phyloP scores from a whole-genome alignment of 1,140 invertebrate species.

The Solenopsis invicta region DNA sequence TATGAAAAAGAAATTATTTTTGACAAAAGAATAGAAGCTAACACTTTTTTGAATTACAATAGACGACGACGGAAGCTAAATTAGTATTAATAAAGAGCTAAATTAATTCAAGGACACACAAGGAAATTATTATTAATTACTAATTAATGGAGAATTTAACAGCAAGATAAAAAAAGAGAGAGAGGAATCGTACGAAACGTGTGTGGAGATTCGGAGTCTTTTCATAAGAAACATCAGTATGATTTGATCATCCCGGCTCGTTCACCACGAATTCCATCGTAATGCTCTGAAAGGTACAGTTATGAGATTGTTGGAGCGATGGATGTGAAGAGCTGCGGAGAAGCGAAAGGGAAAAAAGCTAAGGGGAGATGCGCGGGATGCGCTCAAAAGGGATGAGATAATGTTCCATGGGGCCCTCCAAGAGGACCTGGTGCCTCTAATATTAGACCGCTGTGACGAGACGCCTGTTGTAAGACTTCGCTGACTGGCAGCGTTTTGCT shows the following conservation, averaged over 20 bases:
- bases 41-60: neutral
- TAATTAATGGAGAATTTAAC: neutral
- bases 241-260: constrained; percentile 26
- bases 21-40: neutral
- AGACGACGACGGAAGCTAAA: too few relatives aligned
- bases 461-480: constrained; percentile 25
- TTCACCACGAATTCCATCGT: constrained; percentile 46
- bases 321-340: constrained; percentile 35
- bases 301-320: constrained; percentile 49
- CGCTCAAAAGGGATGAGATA: constrained; percentile 67
- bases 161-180: neutral
- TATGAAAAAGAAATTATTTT: neutral
- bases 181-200: too few relatives aligned
- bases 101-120: neutral
- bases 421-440: constrained; percentile 72
- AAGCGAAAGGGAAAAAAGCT: constrained; percentile 32
- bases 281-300: constrained; percentile 41
- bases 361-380: constrained; percentile 13
- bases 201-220: neutral
- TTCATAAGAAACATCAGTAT: constrained; percentile 13
- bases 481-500: neutral
- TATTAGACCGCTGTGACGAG: constrained; percentile 69
- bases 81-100: too few relatives aligned
- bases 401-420: constrained; percentile 65
- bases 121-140: neutral